Percentiles rank a stretch among this genome's conserved stretches.
These are phyloP conservation scores for Cataglyphis albicans DNA, from an alignment of 2,888 invertebrate species.

Conservation along the genomic window DNA sequence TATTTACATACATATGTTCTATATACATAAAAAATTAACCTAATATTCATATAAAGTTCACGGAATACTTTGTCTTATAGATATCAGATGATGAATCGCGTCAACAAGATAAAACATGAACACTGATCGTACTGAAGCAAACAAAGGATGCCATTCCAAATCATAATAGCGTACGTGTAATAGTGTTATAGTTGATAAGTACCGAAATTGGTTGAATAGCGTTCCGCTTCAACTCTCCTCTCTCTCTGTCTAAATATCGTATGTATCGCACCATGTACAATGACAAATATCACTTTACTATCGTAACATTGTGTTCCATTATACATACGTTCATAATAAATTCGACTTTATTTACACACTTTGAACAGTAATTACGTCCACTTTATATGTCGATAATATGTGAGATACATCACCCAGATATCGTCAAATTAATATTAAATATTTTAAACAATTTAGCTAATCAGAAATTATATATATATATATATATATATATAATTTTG, in stretches of 20 bases:
- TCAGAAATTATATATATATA: too few species aligned
- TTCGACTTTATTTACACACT: background rate
- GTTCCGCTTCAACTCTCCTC: conserved; percentile 6
- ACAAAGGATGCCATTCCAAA: conserved; percentile 39
- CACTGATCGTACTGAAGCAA: background rate
- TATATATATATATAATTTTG: too few species aligned
- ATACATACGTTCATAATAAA: background rate
- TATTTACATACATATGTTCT: background rate
- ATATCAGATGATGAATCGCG: background rate
- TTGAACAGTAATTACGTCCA: background rate
- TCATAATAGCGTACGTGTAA: conserved; percentile 19
- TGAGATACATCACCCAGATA: background rate
- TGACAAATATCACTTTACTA: conserved; percentile 21
- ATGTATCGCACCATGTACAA: conserved; percentile 8
- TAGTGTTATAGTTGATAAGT: conserved; percentile 25
- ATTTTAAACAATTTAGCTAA: conserved; percentile 13
- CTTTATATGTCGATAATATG: background rate
- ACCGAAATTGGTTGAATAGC: conserved; percentile 33
- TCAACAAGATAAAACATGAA: conserved; percentile 15
- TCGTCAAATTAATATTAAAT: background rate
- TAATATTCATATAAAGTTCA: background rate
- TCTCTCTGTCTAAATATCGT: background rate
- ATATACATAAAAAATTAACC: background rate
- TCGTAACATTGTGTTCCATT: conserved; percentile 6
- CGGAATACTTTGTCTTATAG: background rate